Evolutionary conservation across 53 echinoderm and acorn worm genomes (phyloP).

Genomic region (Paelopatides confundens): DNA sequence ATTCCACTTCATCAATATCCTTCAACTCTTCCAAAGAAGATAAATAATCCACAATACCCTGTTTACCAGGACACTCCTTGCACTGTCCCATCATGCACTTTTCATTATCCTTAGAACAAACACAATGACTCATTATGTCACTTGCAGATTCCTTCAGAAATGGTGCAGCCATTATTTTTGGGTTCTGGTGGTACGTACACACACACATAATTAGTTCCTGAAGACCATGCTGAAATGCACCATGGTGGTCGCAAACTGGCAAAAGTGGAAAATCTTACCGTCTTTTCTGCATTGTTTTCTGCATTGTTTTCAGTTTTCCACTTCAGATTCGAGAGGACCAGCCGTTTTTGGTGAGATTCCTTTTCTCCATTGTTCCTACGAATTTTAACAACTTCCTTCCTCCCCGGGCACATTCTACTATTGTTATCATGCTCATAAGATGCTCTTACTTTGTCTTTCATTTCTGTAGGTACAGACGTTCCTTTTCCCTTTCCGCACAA

Average conservation of each 20-base stretch:
- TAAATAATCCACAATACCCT: background rate
- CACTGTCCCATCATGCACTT: slow-evolving; percentile 58
- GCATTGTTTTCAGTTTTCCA: slow-evolving; percentile 43
- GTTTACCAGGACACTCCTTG: slow-evolving; percentile 31
- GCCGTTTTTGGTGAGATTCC: slow-evolving; percentile 49
- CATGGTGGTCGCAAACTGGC: slow-evolving; percentile 57
- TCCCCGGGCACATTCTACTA: slow-evolving; percentile 10
- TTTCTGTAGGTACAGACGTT: slow-evolving; percentile 32
- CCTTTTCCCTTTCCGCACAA: slow-evolving; percentile 28
- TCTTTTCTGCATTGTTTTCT: slow-evolving; percentile 42
- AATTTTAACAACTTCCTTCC: slow-evolving; percentile 39
- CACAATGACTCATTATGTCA: slow-evolving; percentile 61
- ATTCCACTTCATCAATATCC: slow-evolving; percentile 50
- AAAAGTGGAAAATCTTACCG: slow-evolving; percentile 58
- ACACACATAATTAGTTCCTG: slow-evolving; percentile 62
- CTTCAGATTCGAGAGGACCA: slow-evolving; percentile 45
- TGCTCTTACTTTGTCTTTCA: slow-evolving; percentile 16
- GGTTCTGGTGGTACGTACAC: slow-evolving; percentile 64
- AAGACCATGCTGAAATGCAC: slow-evolving; percentile 60
- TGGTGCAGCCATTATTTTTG: slow-evolving; percentile 60
- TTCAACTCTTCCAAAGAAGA: background rate
- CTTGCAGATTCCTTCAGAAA: slow-evolving; percentile 24
- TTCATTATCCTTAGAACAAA: slow-evolving; percentile 54
- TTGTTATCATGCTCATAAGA: slow-evolving; percentile 41
- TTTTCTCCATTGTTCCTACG: slow-evolving; percentile 23